phyloP scores from a whole-genome alignment of 2,888 invertebrate genomes.

The Xestia xanthographa region DNA sequence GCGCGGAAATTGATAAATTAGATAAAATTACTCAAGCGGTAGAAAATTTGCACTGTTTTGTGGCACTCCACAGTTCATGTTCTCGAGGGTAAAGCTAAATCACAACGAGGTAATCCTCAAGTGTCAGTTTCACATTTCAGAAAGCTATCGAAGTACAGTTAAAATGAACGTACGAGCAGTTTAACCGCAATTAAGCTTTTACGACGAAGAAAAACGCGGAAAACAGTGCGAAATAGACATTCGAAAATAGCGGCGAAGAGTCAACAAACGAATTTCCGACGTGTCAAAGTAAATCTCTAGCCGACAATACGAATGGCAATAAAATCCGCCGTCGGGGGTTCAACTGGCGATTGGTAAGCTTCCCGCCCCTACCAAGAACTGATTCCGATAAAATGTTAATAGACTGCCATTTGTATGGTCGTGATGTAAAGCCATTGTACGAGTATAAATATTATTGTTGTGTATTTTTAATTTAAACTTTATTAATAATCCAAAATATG shows the following conservation, averaged over 20 bases:
- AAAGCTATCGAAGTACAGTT: constrained; percentile 44
- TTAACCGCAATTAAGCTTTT: constrained; percentile 71
- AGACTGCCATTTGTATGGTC: constrained; percentile 18
- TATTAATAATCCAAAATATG: not conserved
- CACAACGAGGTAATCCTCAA: constrained; percentile 35
- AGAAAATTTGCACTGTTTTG: constrained; percentile 51
- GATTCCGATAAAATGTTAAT: constrained; percentile 51
- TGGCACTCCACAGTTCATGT: constrained; percentile 32
- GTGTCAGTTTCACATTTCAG: constrained; percentile 40
- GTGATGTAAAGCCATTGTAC: not conserved
- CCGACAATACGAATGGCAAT: constrained; percentile 89
- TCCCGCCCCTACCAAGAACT: constrained; percentile 76
- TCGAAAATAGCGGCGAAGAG: constrained; percentile 80
- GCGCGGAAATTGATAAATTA: constrained; percentile 65
- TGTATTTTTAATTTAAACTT: not conserved
- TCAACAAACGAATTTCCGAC: constrained; percentile 88
- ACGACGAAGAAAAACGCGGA: constrained; percentile 72
- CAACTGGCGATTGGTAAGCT: constrained; percentile 84
- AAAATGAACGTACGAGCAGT: constrained; percentile 55
- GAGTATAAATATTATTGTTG: not conserved
- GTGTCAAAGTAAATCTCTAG: constrained; percentile 89
- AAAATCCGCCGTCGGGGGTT: constrained; percentile 85
- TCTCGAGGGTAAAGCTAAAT: constrained; percentile 27
- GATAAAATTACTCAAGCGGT: constrained; percentile 42
- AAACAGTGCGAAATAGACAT: constrained; percentile 71